These are phyloP conservation scores for Neelides folsomi DNA, from an alignment of 2,888 invertebrate species.

Conservation along the genomic window DNA sequence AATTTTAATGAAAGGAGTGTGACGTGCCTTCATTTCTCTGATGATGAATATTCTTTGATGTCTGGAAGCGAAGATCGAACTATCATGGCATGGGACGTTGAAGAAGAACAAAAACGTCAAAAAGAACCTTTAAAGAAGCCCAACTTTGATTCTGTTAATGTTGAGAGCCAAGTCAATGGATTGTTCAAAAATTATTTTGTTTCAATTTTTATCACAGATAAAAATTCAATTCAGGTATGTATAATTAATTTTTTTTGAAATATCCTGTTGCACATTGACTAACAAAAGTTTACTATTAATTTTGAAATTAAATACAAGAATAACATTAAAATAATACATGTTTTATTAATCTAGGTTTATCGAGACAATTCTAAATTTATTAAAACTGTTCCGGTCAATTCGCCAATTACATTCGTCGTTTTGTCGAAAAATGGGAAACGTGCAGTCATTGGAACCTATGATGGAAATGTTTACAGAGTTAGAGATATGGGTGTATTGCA, in stretches of 20 bases:
- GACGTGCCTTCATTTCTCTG: slow-evolving; percentile 26
- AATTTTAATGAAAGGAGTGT: slow-evolving; percentile 8
- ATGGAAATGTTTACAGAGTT: slow-evolving; percentile 15
- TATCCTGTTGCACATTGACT: background rate
- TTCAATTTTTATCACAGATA: slow-evolving; percentile 22
- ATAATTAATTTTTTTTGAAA: slow-evolving; percentile 1
- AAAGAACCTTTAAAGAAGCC: slow-evolving; percentile 18
- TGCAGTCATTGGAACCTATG: slow-evolving; percentile 13
- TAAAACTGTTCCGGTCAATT: slow-evolving; percentile 13
- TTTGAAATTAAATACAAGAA: no score
- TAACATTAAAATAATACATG: background rate
- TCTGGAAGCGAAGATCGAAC: slow-evolving; percentile 30
- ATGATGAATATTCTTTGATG: slow-evolving; percentile 21
- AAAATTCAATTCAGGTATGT: slow-evolving; percentile 22
- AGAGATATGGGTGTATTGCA: slow-evolving; percentile 4
- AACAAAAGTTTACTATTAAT: background rate
- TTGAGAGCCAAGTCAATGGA: slow-evolving; percentile 5
- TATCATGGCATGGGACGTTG: slow-evolving; percentile 30
- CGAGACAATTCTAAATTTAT: slow-evolving; percentile 15
- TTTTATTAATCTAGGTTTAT: slow-evolving; percentile 14
- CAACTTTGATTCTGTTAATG: slow-evolving; percentile 16
- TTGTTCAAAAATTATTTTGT: slow-evolving; percentile 17
- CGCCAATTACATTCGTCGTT: slow-evolving; percentile 13
- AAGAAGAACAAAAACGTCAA: slow-evolving; percentile 21
- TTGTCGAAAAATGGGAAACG: slow-evolving; percentile 8